Evolutionary conservation across 2,797 vertebrate genomes (phyloP).

Genomic region (Lithobates pipiens): DNA sequence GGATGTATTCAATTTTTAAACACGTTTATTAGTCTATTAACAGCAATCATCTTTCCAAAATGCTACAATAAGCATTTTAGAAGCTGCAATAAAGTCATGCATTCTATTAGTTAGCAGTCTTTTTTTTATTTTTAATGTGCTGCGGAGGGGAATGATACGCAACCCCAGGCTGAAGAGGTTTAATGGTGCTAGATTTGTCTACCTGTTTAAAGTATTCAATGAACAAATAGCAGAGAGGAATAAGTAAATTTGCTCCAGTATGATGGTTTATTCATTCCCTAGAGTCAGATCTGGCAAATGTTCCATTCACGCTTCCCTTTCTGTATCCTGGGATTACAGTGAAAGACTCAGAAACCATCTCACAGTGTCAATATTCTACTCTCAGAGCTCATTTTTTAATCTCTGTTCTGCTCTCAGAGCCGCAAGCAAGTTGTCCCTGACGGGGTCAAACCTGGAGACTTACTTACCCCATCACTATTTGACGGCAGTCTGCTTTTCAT

Average conservation of each 20-base stretch:
- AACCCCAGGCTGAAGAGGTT: constrained; percentile 6
- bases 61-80: too few species aligned
- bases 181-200: constrained; percentile 7
- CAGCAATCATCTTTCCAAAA: too few species aligned
- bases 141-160: not conserved
- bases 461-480: constrained; percentile 37
- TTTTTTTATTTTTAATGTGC: constrained; percentile 9
- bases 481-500: constrained; percentile 6
- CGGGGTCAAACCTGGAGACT: constrained; percentile 42
- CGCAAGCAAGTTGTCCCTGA: constrained; percentile 43
- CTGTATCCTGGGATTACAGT: constrained; percentile 43
- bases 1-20: too few species aligned
- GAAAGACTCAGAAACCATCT: constrained; percentile 46
- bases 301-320: constrained; percentile 22
- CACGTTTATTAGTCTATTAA: too few species aligned
- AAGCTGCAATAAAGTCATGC: not conserved
- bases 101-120: not conserved
- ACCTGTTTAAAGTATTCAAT: constrained; percentile 44
- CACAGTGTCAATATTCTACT: constrained; percentile 53
- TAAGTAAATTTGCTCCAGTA: constrained; percentile 45
- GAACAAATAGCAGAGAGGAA: constrained; percentile 31
- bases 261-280: constrained; percentile 47
- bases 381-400: constrained; percentile 51
- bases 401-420: constrained; percentile 38
- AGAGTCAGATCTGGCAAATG: constrained; percentile 48